Evolutionary conservation across 2,888 invertebrate genomes (phyloP).

Genomic region (Rhopalosiphum nymphaeae): DNA sequence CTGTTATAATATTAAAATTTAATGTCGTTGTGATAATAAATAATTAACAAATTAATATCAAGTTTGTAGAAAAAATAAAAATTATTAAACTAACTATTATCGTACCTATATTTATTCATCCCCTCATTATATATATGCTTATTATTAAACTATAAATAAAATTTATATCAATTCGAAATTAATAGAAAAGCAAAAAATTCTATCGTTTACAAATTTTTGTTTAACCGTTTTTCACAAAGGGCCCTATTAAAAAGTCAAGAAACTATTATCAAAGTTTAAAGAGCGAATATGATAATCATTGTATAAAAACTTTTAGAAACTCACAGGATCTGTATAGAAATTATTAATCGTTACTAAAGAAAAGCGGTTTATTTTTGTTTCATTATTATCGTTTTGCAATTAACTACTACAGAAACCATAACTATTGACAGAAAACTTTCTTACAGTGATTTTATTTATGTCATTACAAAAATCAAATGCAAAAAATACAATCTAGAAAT

Average conservation of each 20-base stretch:
- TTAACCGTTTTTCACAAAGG: neutral
- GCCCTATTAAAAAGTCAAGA: constrained; percentile 56
- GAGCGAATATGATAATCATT: constrained; percentile 22
- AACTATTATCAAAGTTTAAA: constrained; percentile 34
- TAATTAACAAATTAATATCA: too few species aligned
- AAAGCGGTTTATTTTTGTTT: constrained; percentile 48
- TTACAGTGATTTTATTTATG: neutral
- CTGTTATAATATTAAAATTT: too few species aligned
- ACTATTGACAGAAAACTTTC: constrained; percentile 5
- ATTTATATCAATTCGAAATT: constrained; percentile 24
- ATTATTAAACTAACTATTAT: too few species aligned
- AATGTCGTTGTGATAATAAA: too few species aligned
- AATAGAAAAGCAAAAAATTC: constrained; percentile 16
- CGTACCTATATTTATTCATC: too few species aligned
- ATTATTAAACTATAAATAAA: neutral
- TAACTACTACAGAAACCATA: constrained; percentile 34
- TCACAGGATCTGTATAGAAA: neutral
- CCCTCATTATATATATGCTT: too few species aligned
- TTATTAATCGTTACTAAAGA: constrained; percentile 38
- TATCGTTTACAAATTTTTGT: neutral
- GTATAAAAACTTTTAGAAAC: constrained; percentile 38
- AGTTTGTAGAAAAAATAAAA: too few species aligned
- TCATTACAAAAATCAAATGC: neutral
- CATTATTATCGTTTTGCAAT: constrained; percentile 57
- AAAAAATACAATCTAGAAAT: neutral